These are phyloP conservation scores for Aphrocallistes beatrix DNA, from an alignment of 37 sponge, comb jelly and placozoan species.

Conservation along the genomic window DNA sequence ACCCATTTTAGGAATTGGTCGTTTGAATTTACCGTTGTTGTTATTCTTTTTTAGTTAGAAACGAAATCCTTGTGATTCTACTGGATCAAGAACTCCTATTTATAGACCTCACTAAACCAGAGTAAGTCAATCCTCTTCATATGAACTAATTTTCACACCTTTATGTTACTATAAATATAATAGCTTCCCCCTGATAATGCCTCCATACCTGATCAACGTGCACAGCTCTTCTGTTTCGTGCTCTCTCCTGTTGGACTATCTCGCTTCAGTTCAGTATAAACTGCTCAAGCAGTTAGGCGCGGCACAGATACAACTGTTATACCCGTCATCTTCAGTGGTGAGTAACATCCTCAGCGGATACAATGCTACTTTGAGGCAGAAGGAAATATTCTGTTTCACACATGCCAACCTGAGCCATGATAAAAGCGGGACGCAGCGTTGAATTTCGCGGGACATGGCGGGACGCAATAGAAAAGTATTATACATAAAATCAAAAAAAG, in stretches of 20 bases:
- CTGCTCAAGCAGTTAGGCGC: background rate
- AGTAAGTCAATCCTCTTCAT: slow-evolving; percentile 5
- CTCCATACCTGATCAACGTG: background rate
- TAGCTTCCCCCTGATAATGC: background rate
- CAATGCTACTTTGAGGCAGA: too few species aligned
- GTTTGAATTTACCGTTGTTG: too few species aligned
- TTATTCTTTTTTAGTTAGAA: background rate
- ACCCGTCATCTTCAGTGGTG: background rate
- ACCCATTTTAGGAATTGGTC: too few species aligned
- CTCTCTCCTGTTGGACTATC: background rate
- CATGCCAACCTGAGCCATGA: too few species aligned
- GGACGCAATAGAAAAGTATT: too few species aligned
- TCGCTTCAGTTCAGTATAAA: background rate
- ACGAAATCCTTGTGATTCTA: background rate
- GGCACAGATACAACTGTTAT: background rate
- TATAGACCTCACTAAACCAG: slow-evolving; percentile 5
- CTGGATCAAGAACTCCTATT: background rate
- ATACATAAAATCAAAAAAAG: too few species aligned
- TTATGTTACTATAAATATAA: background rate
- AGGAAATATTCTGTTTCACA: too few species aligned
- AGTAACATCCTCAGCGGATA: too few species aligned
- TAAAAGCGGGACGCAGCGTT: too few species aligned
- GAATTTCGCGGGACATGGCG: too few species aligned
- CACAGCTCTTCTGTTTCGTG: background rate
- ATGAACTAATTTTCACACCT: too few species aligned